phyloP scores from a whole-genome alignment of 2,888 invertebrate species.

The Tenthredo mesomela region DNA sequence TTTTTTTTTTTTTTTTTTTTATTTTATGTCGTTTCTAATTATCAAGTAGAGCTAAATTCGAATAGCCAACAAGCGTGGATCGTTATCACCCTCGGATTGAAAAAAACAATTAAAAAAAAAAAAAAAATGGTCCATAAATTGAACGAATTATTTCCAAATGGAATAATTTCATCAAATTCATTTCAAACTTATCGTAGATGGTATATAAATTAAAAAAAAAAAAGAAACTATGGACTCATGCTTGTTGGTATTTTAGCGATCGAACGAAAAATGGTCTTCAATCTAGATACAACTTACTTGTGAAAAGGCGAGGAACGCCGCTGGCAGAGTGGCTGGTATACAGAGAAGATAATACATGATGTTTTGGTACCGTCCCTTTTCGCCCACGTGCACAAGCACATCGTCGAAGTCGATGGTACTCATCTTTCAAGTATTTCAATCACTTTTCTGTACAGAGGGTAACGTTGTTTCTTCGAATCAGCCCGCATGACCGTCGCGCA shows the following conservation, averaged over 20 bases:
- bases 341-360: constrained; percentile 83
- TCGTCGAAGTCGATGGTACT: constrained; percentile 81
- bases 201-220: not conserved
- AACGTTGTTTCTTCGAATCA: constrained; percentile 58
- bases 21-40: not conserved
- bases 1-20: not conserved
- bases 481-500: constrained; percentile 63
- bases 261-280: not conserved
- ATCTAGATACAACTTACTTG: constrained; percentile 79
- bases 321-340: constrained; percentile 83
- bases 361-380: constrained; percentile 83
- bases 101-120: too few species aligned
- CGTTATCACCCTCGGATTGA: not conserved
- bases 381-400: constrained; percentile 82
- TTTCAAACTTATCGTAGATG: not conserved
- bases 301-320: constrained; percentile 84
- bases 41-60: not conserved
- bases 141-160: not conserved
- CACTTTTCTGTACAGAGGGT: constrained; percentile 55
- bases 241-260: not conserved
- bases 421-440: constrained; percentile 67
- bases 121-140: not conserved
- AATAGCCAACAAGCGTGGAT: not conserved
- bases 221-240: not conserved
- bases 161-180: not conserved